Evolutionary conservation across 2,888 invertebrate species (phyloP).

Genomic region (Urechis unicinctus): DNA sequence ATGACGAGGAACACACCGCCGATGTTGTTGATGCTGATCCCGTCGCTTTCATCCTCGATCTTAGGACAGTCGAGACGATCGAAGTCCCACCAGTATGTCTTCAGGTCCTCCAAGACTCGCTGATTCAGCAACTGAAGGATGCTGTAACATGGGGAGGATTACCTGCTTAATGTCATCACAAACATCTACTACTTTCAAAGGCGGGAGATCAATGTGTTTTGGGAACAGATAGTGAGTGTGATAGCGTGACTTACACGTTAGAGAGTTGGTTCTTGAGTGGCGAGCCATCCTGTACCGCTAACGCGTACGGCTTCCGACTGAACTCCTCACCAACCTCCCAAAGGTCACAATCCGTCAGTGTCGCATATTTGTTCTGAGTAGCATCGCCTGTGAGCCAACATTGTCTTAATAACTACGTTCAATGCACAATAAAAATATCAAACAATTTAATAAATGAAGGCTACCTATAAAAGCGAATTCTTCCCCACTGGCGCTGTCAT

Average conservation of each 20-base stretch:
- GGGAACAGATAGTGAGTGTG: not conserved
- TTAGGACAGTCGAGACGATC: conserved; percentile 66
- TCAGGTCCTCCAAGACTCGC: conserved; percentile 82
- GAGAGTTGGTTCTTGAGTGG: conserved; percentile 90
- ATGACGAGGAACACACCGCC: conserved; percentile 96
- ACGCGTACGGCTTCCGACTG: conserved; percentile 92
- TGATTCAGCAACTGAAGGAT: conserved; percentile 89
- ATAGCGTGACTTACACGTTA: conserved; percentile 69
- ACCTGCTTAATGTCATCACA: not conserved
- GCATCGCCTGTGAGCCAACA: conserved; percentile 65
- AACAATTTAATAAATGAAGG: not conserved
- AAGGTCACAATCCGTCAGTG: conserved; percentile 78
- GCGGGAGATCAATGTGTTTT: not conserved
- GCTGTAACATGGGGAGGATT: conserved; percentile 53
- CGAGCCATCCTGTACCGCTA: conserved; percentile 93
- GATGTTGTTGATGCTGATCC: conserved; percentile 95
- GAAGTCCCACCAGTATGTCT: conserved; percentile 92
- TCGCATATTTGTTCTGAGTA: conserved; percentile 78
- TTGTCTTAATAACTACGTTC: not conserved
- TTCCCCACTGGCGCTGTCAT: conserved; percentile 48
- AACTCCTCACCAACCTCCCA: conserved; percentile 94
- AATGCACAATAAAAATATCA: not conserved
- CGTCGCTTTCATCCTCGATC: conserved; percentile 88
- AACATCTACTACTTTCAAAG: not conserved
- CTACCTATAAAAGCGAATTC: conserved; percentile 83